These are phyloP conservation scores for Drosophila tristis DNA, from an alignment of 1,140 invertebrate species.

Conservation along the genomic window DNA sequence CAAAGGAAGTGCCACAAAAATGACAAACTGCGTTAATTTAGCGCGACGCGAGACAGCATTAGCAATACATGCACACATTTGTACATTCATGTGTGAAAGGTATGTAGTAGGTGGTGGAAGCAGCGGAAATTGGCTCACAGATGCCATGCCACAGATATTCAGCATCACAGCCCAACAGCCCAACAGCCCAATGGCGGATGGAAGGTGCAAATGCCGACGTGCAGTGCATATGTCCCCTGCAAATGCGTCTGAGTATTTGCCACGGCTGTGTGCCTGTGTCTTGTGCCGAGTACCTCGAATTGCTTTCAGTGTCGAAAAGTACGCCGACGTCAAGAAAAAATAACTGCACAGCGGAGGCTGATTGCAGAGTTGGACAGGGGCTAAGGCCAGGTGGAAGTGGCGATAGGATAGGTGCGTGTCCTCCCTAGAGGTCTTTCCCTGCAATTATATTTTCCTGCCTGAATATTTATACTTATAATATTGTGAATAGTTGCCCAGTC, in stretches of 20 bases:
- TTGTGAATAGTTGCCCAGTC: too few relatives aligned
- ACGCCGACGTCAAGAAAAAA: conserved; percentile 6
- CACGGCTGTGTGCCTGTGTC: conserved; percentile 22
- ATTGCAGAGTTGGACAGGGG: not conserved
- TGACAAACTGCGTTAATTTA: conserved; percentile 67
- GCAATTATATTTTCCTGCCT: too few relatives aligned
- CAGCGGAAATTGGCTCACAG: conserved; percentile 74
- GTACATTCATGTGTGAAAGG: too few relatives aligned
- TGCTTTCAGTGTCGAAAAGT: conserved; percentile 56
- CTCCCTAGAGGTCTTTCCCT: too few relatives aligned
- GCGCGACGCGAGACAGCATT: conserved; percentile 44
- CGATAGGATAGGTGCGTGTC: too few relatives aligned
- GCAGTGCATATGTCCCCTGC: conserved; percentile 64
- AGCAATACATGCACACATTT: conserved; percentile 44
- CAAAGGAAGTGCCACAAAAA: conserved; percentile 72
- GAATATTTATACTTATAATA: too few relatives aligned
- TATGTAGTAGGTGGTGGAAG: conserved; percentile 15
- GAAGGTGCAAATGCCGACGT: conserved; percentile 67
- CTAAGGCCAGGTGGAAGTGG: not conserved
- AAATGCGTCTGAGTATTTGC: conserved; percentile 24
- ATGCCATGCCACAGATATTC: conserved; percentile 65
- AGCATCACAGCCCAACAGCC: conserved; percentile 38
- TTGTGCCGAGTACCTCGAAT: conserved; percentile 55
- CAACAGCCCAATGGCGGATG: conserved; percentile 64
- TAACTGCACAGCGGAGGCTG: not conserved